Percentiles rank a stretch among this genome's conserved stretches.
Evolutionary conservation across 2,113 vertebrate species (phyloP).

Genomic region (Semnornis frantzii): DNA sequence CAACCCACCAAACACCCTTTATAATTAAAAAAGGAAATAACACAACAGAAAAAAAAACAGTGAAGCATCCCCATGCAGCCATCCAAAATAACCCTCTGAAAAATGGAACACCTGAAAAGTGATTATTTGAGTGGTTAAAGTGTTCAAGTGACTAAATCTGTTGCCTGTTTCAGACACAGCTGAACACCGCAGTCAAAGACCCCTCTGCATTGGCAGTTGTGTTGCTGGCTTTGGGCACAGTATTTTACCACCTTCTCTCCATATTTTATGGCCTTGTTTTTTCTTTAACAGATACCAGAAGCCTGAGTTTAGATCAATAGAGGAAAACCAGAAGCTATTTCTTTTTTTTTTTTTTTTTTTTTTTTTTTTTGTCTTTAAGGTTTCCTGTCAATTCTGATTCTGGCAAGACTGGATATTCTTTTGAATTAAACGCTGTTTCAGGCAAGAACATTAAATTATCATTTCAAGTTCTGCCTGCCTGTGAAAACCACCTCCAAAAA

Average conservation of each 20-base stretch:
- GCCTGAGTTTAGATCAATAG: neutral
- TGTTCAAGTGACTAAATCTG: neutral
- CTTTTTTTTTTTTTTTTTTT: neutral
- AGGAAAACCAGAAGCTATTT: neutral
- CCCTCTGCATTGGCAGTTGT: conserved; percentile 12
- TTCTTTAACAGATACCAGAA: neutral
- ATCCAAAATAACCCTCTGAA: conserved; percentile 5
- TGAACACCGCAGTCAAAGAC: neutral
- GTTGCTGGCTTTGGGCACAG: neutral
- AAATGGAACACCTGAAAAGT: neutral
- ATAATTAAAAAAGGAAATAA: neutral
- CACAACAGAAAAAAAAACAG: neutral
- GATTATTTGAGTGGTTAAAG: neutral
- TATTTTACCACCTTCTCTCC: neutral
- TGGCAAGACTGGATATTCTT: neutral
- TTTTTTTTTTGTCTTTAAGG: neutral
- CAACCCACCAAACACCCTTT: accelerated
- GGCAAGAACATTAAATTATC: neutral
- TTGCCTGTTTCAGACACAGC: neutral
- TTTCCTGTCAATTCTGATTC: neutral
- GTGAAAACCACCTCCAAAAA: neutral
- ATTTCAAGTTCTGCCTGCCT: neutral
- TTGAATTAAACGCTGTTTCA: neutral
- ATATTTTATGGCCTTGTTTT: neutral
- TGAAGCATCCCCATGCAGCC: neutral